Conservation (phyloP, 2,888 invertebrate species). For the Spatulosminthurus flaviceps region DNA sequence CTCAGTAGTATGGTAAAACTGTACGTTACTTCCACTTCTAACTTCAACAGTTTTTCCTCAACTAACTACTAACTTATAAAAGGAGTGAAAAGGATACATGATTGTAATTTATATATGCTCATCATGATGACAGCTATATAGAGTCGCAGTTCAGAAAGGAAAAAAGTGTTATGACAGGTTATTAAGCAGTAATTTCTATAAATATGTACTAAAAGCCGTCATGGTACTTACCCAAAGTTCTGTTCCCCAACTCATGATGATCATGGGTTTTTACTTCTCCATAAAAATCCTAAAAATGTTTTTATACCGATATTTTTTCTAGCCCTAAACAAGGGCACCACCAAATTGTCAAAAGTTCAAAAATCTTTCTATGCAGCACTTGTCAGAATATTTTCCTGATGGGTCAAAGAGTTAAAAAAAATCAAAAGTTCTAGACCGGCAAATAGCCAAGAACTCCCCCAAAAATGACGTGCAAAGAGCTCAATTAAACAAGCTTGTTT, state of each 20-base stretch:
- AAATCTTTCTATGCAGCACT: neutral
- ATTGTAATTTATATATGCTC: constrained; percentile 7
- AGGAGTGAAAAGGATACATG: neutral
- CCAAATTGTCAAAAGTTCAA: neutral
- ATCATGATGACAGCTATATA: neutral
- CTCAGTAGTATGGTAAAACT: neutral
- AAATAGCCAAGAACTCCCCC: too few species aligned
- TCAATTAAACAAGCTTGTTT: too few species aligned
- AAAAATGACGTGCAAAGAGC: too few species aligned
- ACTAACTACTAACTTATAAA: neutral
- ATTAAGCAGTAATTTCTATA: constrained; percentile 1
- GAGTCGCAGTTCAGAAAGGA: neutral
- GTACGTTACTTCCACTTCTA: neutral
- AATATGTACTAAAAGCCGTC: neutral
- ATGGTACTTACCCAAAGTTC: constrained; percentile 65
- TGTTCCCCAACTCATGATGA: constrained; percentile 65
- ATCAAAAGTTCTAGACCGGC: too few species aligned
- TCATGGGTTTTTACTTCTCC: constrained; percentile 27
- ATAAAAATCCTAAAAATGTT: constrained; percentile 39
- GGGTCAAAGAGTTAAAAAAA: too few species aligned
- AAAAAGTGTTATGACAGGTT: constrained; percentile 3
- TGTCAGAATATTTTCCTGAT: neutral
- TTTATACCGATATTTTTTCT: neutral
- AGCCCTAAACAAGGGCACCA: neutral
- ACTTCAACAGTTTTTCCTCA: neutral